Evolutionary conservation across 2,888 invertebrate genomes (phyloP), one percentile per base, ranked within the genome.

Genomic region (Nemotelus pantherinus): DNA sequence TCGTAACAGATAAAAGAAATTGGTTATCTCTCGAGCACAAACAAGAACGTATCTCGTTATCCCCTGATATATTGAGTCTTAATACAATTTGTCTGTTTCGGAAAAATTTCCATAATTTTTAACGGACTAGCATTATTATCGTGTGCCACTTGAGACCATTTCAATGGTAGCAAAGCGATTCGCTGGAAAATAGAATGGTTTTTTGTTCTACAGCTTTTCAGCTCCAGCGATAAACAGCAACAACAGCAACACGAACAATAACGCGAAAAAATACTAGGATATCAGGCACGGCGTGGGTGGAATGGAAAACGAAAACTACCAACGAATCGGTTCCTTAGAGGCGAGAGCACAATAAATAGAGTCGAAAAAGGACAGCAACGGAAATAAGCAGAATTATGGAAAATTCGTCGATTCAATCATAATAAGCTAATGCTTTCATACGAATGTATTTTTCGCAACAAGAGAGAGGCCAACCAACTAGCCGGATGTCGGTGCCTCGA

Each of bases 101-200:
- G 48, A 74, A 25, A 63, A 60, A 10, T 63, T 63, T 74, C 50
- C 74, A 63, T 74, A 74, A 74, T 74, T 74, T 57, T 74, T 63
- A 60, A 60, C 74, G 63, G 74, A 60, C 47, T 60, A 74, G 25
- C 58, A 45, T 55, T 72, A 72, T 74, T 74, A 44, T 74, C 50
- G 45, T 72, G 58, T 5, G 72, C 74, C 74, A 74, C 74, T 74
- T 74, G 74, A 74, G 74, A 74, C 74, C 50, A 74, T 70, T 70
- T 70, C 70, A 70, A 55, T 25, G 25, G 57, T 25, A 57, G 25
- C 67, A 67, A 48, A 10, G 55, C 3, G 43, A 70, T 70, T 44
- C 55, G 25, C 25, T 25, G 70, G 55, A 70, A 70, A 70, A 55
- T 55, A 55, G 70, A 55, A 70, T 70, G 70, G 70, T 55, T 67